Conservation (phyloP, 2,888 invertebrate species). For the Sarcophaga carnaria region DNA sequence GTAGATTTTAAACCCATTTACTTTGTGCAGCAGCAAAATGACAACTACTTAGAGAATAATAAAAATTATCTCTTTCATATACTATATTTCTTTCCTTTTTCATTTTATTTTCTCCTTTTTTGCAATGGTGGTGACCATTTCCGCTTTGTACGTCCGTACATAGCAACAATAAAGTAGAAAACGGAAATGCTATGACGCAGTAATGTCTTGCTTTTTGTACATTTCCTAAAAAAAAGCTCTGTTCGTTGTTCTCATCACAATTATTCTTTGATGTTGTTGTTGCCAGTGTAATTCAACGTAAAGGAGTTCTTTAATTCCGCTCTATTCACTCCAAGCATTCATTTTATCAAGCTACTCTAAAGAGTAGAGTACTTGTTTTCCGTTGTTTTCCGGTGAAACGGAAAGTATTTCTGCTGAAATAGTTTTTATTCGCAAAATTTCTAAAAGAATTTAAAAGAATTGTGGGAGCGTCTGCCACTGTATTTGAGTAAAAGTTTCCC, state of each 20-base stretch:
- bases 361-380: slow-evolving; percentile 2
- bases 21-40: slow-evolving; percentile 45
- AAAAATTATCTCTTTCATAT: slow-evolving; percentile 67
- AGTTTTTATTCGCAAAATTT: neutral
- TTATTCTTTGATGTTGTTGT: slow-evolving; percentile 30
- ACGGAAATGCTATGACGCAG: slow-evolving; percentile 67
- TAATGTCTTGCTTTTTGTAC: slow-evolving; percentile 62
- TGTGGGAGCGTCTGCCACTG: slow-evolving; percentile 38
- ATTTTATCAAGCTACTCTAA: slow-evolving; percentile 37
- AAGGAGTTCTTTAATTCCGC: slow-evolving; percentile 44
- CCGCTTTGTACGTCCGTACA: slow-evolving; percentile 63
- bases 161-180: slow-evolving; percentile 64
- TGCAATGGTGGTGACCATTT: slow-evolving; percentile 54
- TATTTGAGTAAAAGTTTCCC: slow-evolving; percentile 28
- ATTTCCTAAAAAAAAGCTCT: too few relatives aligned
- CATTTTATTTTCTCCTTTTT: neutral
- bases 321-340: slow-evolving; percentile 14
- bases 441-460: slow-evolving; percentile 16
- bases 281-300: slow-evolving; percentile 22
- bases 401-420: slow-evolving; percentile 49
- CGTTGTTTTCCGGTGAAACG: slow-evolving; percentile 36
- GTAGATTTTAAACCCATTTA: too few relatives aligned
- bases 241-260: slow-evolving; percentile 38
- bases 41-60: slow-evolving; percentile 64
- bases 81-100: slow-evolving; percentile 7